Conservation (phyloP, 1,140 invertebrate species). For the Pemphigus obesinymphae region DNA sequence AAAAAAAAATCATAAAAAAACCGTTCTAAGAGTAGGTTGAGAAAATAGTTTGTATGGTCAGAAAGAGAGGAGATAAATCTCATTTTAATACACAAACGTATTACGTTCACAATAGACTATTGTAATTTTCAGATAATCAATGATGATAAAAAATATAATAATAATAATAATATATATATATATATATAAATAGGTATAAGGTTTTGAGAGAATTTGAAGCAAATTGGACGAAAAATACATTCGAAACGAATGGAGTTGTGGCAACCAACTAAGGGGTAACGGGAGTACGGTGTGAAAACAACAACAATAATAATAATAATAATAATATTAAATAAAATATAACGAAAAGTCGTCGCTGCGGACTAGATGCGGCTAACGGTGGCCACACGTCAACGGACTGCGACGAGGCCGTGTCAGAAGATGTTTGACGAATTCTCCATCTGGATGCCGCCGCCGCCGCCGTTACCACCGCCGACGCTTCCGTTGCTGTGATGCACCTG, state of each 20-base stretch:
- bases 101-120: neutral
- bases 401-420: neutral
- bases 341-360: neutral
- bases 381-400: neutral
- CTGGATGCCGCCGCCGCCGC: slow-evolving; percentile 40
- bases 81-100: neutral
- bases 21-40: neutral
- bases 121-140: neutral
- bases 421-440: slow-evolving; percentile 35
- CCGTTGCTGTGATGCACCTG: slow-evolving; percentile 50
- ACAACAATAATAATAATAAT: slow-evolving; percentile 8
- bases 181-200: neutral
- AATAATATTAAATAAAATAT: slow-evolving; percentile 10
- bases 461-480: neutral
- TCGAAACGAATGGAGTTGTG: neutral
- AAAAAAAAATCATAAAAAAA: neutral
- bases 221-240: too few relatives aligned
- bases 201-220: neutral
- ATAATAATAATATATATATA: neutral
- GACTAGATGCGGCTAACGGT: neutral
- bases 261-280: too few relatives aligned
- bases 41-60: neutral
- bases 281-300: neutral
- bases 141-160: neutral
- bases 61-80: neutral